Conservation (phyloP, 2,888 invertebrate species). For the Drosophila histrio region DNA sequence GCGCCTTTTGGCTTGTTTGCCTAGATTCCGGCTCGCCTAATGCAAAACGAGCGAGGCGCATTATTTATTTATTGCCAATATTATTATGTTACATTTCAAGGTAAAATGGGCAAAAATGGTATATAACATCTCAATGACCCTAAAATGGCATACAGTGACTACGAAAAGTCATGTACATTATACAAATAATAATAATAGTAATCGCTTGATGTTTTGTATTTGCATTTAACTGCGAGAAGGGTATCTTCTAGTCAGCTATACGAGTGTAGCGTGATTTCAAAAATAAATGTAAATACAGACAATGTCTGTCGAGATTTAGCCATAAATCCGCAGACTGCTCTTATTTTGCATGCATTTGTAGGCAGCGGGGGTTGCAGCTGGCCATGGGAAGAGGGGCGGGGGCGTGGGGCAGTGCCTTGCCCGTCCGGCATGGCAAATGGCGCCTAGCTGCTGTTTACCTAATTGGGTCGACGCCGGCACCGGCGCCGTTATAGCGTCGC, state of each 20-base stretch:
- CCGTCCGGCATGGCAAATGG: conserved; percentile 47
- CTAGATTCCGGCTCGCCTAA: conserved; percentile 23
- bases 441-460: conserved; percentile 59
- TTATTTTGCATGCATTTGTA: conserved; percentile 49
- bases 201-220: not conserved
- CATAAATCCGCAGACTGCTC: conserved; percentile 52
- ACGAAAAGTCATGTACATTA: not conserved
- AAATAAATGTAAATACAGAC: conserved; percentile 41
- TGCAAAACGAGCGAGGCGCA: conserved; percentile 10
- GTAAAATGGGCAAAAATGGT: conserved; percentile 10
- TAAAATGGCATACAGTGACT: not conserved
- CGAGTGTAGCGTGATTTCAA: not conserved
- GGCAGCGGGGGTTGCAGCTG: conserved; percentile 6
- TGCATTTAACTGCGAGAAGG: not conserved
- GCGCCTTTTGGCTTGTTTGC: conserved; percentile 43
- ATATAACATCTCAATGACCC: not conserved
- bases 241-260: conserved; percentile 5
- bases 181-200: not conserved
- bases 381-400: conserved; percentile 18
- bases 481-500: conserved; percentile 34
- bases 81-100: conserved; percentile 10
- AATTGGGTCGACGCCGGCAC: conserved; percentile 62
- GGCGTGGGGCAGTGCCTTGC: no score
- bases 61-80: conserved; percentile 19
- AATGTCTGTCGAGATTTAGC: conserved; percentile 23